A percentile compares a stretch with the other conserved stretches of the same genome.
phyloP scores from a whole-genome alignment of 2,797 vertebrate genomes.

The Cynodonichthys magdalenae region DNA sequence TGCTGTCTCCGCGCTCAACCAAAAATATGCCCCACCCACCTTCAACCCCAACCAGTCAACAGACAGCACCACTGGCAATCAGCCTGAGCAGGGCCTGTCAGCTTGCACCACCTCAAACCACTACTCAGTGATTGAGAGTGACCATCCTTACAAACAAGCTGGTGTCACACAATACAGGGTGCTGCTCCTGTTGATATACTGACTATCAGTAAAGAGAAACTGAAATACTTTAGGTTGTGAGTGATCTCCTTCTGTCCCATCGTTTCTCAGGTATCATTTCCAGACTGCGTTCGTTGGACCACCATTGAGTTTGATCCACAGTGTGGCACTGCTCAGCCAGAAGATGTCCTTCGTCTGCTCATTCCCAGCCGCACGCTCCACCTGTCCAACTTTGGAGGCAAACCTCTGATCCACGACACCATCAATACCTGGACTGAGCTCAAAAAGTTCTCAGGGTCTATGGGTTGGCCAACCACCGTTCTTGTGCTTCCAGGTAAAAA shows the following conservation, averaged over 20 bases:
- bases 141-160: conserved; percentile 97
- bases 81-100: conserved; percentile 95
- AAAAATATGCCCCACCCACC: conserved; percentile 96
- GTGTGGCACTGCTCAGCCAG: conserved; percentile 97
- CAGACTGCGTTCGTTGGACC: conserved; percentile 97
- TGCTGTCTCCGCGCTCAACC: conserved; percentile 95
- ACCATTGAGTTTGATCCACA: conserved; percentile 96
- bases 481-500: conserved; percentile 92
- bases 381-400: conserved; percentile 88
- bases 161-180: conserved; percentile 96
- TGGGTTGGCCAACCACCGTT: conserved; percentile 94
- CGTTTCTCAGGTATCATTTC: conserved; percentile 90
- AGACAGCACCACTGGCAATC: conserved; percentile 98
- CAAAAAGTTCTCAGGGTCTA: conserved; percentile 93
- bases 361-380: conserved; percentile 92
- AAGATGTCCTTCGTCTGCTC: conserved; percentile 93
- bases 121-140: conserved; percentile 95
- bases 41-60: conserved; percentile 99
- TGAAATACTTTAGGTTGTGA: neutral
- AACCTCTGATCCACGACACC: conserved; percentile 90
- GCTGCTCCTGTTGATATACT: conserved; percentile 1
- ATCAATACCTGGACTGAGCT: conserved; percentile 98
- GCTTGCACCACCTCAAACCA: conserved; percentile 97
- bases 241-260: neutral
- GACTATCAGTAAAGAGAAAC: neutral